These are phyloP conservation scores for Morus bassanus DNA, from an alignment of 2,797 vertebrate species.

Conservation along the genomic window DNA sequence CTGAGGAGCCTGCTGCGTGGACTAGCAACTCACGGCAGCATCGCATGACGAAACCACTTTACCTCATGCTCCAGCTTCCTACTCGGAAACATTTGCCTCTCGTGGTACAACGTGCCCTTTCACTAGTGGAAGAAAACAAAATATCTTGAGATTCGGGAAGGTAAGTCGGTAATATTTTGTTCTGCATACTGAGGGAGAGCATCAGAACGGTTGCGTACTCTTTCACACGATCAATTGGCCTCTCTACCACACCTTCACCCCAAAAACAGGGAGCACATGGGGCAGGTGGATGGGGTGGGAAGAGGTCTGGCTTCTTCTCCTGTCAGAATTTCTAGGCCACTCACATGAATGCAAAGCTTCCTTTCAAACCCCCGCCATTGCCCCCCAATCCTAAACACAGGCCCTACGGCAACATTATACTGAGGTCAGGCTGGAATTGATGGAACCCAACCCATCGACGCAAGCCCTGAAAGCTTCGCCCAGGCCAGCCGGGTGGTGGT, in stretches of 20 bases:
- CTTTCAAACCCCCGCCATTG: not conserved
- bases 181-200: not conserved
- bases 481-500: rapidly evolving
- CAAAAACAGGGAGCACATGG: not conserved
- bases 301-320: too few relatives aligned
- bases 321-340: rapidly evolving
- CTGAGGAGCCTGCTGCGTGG: rapidly evolving
- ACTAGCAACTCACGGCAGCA: rapidly evolving
- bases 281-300: rapidly evolving
- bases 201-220: not conserved
- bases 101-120: rapidly evolving
- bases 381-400: rapidly evolving
- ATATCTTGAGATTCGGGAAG: rapidly evolving
- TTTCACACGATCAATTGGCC: not conserved
- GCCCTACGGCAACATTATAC: rapidly evolving
- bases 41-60: rapidly evolving
- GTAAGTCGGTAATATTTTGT: rapidly evolving
- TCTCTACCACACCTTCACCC: not conserved
- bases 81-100: not conserved
- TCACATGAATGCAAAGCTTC: too few relatives aligned
- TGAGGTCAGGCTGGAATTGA: rapidly evolving
- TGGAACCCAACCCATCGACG: not conserved
- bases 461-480: not conserved
- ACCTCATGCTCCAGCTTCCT: not conserved
- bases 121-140: not conserved